phyloP scores from a whole-genome alignment of 2,888 invertebrate genomes.

The Miltochrista miniata region DNA sequence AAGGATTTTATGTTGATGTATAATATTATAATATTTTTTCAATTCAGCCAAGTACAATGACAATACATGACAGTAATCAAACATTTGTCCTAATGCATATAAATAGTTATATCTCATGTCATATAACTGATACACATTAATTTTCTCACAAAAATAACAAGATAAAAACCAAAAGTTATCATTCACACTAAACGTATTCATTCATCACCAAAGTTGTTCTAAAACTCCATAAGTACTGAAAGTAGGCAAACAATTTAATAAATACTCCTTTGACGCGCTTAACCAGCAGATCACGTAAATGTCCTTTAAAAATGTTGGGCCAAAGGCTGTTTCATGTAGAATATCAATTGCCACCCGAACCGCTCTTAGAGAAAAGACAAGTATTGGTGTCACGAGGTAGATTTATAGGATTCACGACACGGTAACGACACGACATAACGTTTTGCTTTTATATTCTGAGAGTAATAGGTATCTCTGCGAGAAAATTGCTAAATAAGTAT shows the following conservation, averaged over 20 bases:
- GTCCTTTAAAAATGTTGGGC: constrained; percentile 36
- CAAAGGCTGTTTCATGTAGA: constrained; percentile 13
- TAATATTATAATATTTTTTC: too few species aligned
- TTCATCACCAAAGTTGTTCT: constrained; percentile 1
- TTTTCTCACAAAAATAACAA: background rate
- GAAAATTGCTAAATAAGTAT: too few species aligned
- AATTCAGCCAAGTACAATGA: too few species aligned
- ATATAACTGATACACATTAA: too few species aligned
- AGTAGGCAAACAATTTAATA: constrained; percentile 18
- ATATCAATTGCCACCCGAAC: constrained; percentile 26
- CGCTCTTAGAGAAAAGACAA: constrained; percentile 11
- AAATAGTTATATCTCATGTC: too few species aligned
- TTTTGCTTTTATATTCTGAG: too few species aligned
- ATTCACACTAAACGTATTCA: background rate
- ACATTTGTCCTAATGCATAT: too few species aligned
- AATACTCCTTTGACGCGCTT: constrained; percentile 21
- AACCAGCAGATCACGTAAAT: constrained; percentile 25
- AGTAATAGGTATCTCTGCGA: too few species aligned
- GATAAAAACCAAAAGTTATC: background rate
- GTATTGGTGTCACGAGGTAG: constrained; percentile 11
- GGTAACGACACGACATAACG: constrained; percentile 1
- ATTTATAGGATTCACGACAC: background rate
- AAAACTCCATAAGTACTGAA: background rate
- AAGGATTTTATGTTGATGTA: too few species aligned
- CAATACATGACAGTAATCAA: too few species aligned